A percentile compares a stretch with the other conserved stretches of the same genome.
phyloP scores from a whole-genome alignment of 2,888 invertebrate species.

The Mesorhabditis spiculigera region DNA sequence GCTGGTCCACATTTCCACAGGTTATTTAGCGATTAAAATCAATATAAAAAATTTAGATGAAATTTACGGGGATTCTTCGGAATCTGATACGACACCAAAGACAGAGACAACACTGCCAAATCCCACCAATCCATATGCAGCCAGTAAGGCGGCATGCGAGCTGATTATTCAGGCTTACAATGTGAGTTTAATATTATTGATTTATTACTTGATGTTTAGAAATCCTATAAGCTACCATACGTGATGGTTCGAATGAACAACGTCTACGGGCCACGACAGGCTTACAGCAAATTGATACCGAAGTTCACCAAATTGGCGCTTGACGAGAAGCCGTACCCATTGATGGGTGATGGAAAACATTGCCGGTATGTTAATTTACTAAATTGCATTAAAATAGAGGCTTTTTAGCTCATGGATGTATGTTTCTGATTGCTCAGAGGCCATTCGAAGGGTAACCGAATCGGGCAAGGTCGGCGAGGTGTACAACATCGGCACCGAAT shows the following conservation, averaged over 20 bases:
- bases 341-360: conserved; percentile 57
- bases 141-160: conserved; percentile 56
- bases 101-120: conserved; percentile 47
- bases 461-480: conserved; percentile 50
- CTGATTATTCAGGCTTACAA: conserved; percentile 48
- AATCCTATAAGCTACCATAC: conserved; percentile 57
- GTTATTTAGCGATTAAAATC: conserved; percentile 12
- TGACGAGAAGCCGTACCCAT: conserved; percentile 53
- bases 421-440: conserved; percentile 56
- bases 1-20: conserved; percentile 55
- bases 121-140: conserved; percentile 58
- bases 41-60: conserved; percentile 37
- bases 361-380: conserved; percentile 26
- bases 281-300: conserved; percentile 53
- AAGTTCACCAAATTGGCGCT: conserved; percentile 55
- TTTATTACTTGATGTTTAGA: conserved; percentile 32
- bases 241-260: conserved; percentile 56
- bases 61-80: conserved; percentile 59
- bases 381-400: conserved; percentile 4
- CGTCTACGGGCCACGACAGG: conserved; percentile 46
- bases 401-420: conserved; percentile 51
- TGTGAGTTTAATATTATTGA: conserved; percentile 23
- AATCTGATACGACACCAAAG: conserved; percentile 44
- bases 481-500: conserved; percentile 58
- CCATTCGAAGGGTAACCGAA: conserved; percentile 56